Base-by-base conservation (phyloP, 2,888 invertebrate species). In the Pimpla rufipes region DNA sequence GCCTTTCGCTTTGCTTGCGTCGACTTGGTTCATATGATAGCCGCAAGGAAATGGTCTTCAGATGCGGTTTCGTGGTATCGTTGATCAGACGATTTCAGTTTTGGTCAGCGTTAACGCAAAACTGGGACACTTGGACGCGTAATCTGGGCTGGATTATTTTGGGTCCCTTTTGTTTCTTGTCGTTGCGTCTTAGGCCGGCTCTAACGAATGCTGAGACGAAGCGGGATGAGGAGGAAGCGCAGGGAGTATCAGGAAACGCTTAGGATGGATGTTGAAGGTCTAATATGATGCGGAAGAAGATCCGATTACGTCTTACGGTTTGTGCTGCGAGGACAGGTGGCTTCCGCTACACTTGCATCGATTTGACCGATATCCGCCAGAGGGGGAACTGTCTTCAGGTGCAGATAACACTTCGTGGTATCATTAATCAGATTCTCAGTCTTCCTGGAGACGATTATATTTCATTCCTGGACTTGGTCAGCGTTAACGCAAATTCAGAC, bases 191-290 rank as follows among this genome's bases (percentile, higher is more conserved):
- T n/a, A n/a, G n/a, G n/a, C n/a, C n/a, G n/a, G n/a, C n/a, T n/a
- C n/a, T n/a, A n/a, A n/a, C n/a, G n/a, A n/a, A n/a, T n/a, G n/a
- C n/a, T n/a, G n/a, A n/a, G n/a, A n/a, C n/a, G n/a, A n/a, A n/a
- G n/a, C n/a, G n/a, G n/a, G n/a, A n/a, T 59, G n/a, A 42, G 11
- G 29, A 59, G 78, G 75, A 75, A n/a, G n/a, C n/a, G n/a, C n/a
- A n/a, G n/a, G n/a, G n/a, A n/a, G n/a, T n/a, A 81, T 84, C 59
- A 47, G 67, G 55, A 79, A 84, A 79, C 29, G 29, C 29, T 29
- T 29, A 29, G 29, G 29, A 29, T 5, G 29, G 29, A 29, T 29
- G 5, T 29, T 5, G 29, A 29, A 29, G 29, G 29, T 29, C 29
- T 29, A 29, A 29, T 29, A 29, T 29, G 29, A 29, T 5, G 29